Percentiles rank a stretch among this genome's conserved stretches.
phyloP scores from a whole-genome alignment of 2,888 invertebrate species.

The Tubulanus polymorphus region DNA sequence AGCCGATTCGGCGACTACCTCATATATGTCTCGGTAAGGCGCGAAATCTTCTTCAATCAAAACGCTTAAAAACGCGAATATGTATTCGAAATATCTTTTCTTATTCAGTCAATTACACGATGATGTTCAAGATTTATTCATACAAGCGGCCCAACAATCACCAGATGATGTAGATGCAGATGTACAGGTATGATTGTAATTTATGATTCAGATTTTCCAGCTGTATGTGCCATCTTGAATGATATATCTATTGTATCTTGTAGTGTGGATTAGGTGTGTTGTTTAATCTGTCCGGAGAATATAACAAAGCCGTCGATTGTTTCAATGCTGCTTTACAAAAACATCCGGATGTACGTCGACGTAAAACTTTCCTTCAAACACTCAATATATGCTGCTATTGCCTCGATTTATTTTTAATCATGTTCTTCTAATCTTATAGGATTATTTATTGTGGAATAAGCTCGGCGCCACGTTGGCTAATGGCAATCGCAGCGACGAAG shows the following conservation, averaged over 20 bases:
- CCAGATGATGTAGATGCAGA: constrained; percentile 67
- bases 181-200: constrained; percentile 63
- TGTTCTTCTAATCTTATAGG: constrained; percentile 49
- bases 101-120: constrained; percentile 19
- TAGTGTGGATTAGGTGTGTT: constrained; percentile 86
- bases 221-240: neutral
- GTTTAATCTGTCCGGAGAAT: constrained; percentile 90
- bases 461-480: constrained; percentile 96
- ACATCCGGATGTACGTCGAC: constrained; percentile 64
- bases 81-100: neutral
- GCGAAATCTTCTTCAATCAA: neutral
- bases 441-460: constrained; percentile 94
- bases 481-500: constrained; percentile 89
- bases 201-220: neutral
- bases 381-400: no score
- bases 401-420: neutral
- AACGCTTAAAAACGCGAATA: neutral
- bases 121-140: constrained; percentile 39
- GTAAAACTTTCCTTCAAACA: no score
- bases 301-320: constrained; percentile 94
- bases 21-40: neutral
- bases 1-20: neutral
- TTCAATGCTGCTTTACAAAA: constrained; percentile 85
- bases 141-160: constrained; percentile 36
- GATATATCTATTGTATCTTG: constrained; percentile 6